A percentile compares a stretch with the other conserved stretches of the same genome.
These are phyloP conservation scores for Diachasmimorpha longicaudata DNA, from an alignment of 1,140 invertebrate species.

Conservation along the genomic window DNA sequence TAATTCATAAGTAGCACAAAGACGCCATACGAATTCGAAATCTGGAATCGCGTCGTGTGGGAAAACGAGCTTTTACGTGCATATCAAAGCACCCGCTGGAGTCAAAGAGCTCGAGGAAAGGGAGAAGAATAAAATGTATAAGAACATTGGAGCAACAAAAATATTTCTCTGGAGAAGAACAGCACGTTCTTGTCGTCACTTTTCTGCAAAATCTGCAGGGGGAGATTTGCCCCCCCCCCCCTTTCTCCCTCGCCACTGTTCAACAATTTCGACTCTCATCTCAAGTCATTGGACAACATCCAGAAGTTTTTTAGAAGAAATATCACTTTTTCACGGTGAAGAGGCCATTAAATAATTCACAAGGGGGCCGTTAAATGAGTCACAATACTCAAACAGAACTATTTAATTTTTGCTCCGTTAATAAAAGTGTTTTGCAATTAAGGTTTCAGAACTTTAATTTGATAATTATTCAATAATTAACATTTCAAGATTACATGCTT, in stretches of 20 bases:
- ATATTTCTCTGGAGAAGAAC: background rate
- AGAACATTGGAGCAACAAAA: background rate
- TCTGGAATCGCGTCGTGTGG: slow-evolving; percentile 17
- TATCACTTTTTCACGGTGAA: slow-evolving; percentile 10
- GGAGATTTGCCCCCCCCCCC: background rate
- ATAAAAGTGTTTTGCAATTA: background rate
- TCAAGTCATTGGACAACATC: slow-evolving; percentile 19
- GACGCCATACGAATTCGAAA: slow-evolving; percentile 16
- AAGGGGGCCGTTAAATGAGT: too few relatives aligned
- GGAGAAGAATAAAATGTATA: background rate
- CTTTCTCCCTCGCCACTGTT: background rate
- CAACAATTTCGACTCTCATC: background rate
- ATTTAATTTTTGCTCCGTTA: slow-evolving; percentile 3
- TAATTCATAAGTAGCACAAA: slow-evolving; percentile 28
- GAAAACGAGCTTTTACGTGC: background rate
- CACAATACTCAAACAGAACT: too few relatives aligned
- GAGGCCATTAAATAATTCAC: slow-evolving; percentile 23
- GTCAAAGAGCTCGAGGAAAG: too few relatives aligned
- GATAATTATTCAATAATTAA: background rate
- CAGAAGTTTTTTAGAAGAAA: slow-evolving; percentile 23
- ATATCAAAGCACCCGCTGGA: background rate
- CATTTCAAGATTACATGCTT: too few relatives aligned
- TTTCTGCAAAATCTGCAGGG: background rate
- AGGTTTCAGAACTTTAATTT: background rate
- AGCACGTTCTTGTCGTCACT: background rate